A percentile compares a stretch with the other conserved stretches of the same genome.
Evolutionary conservation across 2,113 vertebrate species (phyloP).

Genomic region (Menidia beryllina): DNA sequence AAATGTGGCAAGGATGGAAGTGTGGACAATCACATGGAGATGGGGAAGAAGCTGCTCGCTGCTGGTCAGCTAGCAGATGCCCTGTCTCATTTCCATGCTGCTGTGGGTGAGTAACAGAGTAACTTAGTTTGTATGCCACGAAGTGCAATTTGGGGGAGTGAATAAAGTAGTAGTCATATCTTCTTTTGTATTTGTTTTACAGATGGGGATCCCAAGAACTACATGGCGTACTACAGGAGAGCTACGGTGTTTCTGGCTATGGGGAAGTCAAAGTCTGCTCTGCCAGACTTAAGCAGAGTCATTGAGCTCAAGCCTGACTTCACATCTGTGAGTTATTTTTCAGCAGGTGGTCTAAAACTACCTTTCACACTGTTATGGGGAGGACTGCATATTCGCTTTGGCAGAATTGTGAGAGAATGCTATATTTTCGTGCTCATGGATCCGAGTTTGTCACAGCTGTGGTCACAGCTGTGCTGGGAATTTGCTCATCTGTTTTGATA

Average conservation of each 20-base stretch:
- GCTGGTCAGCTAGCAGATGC: conserved; percentile 97
- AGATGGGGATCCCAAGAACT: conserved; percentile 97
- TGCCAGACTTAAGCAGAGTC: conserved; percentile 95
- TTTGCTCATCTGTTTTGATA: conserved; percentile 30
- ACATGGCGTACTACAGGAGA: conserved; percentile 96
- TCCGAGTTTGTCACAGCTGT: not conserved
- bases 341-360: not conserved
- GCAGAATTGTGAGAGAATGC: not conserved
- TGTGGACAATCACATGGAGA: conserved; percentile 95
- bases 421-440: not conserved
- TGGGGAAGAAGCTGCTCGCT: conserved; percentile 98
- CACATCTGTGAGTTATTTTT: conserved; percentile 86
- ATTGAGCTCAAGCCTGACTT: conserved; percentile 98
- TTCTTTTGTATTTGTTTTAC: conserved; percentile 15
- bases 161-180: not conserved
- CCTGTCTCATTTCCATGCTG: conserved; percentile 96
- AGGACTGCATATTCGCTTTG: not conserved
- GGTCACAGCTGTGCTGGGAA: conserved; percentile 9
- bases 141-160: too few relatives aligned
- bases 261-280: conserved; percentile 97
- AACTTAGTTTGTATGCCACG: not conserved
- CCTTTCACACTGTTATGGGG: not conserved
- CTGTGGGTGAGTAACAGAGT: conserved; percentile 87
- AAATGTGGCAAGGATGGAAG: conserved; percentile 91
- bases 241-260: conserved; percentile 97